Evolutionary conservation across 2,113 vertebrate species (phyloP).

Genomic region (Campylomormyrus numenius): DNA sequence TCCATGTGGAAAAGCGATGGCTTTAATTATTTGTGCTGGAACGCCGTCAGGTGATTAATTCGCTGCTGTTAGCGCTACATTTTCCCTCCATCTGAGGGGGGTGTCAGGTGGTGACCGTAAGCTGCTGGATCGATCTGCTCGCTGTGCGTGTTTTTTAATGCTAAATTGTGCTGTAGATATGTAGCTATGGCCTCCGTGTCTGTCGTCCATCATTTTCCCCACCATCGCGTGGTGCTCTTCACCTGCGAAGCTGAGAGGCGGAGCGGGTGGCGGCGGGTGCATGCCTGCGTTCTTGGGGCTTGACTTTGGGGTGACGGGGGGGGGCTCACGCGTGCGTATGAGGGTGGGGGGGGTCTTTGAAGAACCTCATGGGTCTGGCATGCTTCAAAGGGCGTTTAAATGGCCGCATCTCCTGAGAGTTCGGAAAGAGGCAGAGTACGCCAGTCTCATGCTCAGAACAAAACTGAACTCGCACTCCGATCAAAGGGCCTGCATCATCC

Average conservation of each 20-base stretch:
- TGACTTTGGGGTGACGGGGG: background rate
- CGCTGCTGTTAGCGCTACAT: background rate
- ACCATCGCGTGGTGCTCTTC: background rate
- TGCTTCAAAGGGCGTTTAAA: background rate
- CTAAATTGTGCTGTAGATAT: background rate
- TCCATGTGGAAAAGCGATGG: background rate
- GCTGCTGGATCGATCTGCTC: background rate
- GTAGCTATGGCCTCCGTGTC: background rate
- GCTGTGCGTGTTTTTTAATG: background rate
- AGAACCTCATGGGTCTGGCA: background rate
- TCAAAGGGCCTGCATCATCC: background rate
- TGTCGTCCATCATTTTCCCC: background rate
- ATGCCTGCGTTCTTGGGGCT: background rate
- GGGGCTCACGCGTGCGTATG: background rate
- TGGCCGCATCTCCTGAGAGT: background rate
- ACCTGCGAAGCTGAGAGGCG: background rate
- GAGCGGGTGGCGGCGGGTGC: background rate
- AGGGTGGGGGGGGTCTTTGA: background rate
- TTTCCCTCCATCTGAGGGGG: background rate
- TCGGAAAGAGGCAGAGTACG: background rate
- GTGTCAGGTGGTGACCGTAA: background rate
- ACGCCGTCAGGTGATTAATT: background rate
- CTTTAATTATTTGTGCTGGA: background rate
- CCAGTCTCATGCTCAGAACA: background rate
- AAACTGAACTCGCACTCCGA: background rate